Conservation (phyloP, 2,888 invertebrate species). For the Heterodera filipjevi region DNA sequence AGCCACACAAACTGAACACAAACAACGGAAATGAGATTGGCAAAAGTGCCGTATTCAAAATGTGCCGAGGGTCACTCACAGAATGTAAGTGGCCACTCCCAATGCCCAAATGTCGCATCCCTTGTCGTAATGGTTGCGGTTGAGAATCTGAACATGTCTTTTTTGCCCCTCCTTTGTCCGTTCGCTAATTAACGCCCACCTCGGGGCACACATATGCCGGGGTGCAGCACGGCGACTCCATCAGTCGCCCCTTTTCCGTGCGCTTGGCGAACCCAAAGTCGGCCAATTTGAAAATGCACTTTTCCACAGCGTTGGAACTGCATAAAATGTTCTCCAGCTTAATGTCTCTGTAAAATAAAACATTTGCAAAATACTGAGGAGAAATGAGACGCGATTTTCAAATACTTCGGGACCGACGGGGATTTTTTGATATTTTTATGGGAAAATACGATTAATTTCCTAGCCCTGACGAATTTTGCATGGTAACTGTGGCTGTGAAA, state of each 20-base stretch:
- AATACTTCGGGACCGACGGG: too few relatives aligned
- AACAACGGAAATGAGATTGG: neutral
- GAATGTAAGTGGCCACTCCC: conserved; percentile 97
- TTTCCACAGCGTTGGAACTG: conserved; percentile 72
- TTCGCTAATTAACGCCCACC: conserved; percentile 37
- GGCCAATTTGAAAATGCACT: conserved; percentile 88
- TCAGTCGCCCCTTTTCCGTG: conserved; percentile 76
- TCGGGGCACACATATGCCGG: conserved; percentile 86
- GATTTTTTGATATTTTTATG: too few relatives aligned
- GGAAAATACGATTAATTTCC: too few relatives aligned
- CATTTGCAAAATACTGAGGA: neutral
- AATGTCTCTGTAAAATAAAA: conserved; percentile 24
- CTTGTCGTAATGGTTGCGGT: conserved; percentile 96
- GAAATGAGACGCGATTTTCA: too few relatives aligned
- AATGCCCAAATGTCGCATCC: conserved; percentile 99
- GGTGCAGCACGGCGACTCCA: conserved; percentile 97
- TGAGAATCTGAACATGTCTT: conserved; percentile 70
- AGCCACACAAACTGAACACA: conserved; percentile 79
- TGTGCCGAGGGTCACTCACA: conserved; percentile 72
- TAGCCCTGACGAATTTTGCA: too few relatives aligned
- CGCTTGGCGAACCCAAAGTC: conserved; percentile 99
- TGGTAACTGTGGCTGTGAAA: too few relatives aligned
- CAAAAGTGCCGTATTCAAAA: neutral
- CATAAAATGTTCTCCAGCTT: conserved; percentile 74
- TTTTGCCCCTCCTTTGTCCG: neutral